Evolutionary conservation across 2,797 vertebrate species (phyloP).

Genomic region (Trematomus bernacchii): DNA sequence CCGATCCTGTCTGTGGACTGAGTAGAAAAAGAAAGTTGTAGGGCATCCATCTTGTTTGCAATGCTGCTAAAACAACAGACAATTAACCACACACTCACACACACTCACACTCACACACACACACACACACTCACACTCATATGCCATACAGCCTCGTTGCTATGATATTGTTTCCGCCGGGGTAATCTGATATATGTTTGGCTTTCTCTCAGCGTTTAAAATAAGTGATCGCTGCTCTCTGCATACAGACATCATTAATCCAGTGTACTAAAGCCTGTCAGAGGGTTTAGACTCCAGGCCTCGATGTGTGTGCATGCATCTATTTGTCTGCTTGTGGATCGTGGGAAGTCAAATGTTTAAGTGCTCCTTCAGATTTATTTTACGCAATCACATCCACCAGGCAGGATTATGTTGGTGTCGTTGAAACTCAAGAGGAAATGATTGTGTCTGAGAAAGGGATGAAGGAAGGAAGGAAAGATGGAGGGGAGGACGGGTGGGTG

Average conservation of each 20-base stretch:
- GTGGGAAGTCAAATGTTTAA: slow-evolving; percentile 22
- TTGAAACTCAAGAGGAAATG: slow-evolving; percentile 26
- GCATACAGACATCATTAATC: slow-evolving; percentile 65
- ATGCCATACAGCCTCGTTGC: not conserved
- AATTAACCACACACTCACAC: slow-evolving; percentile 15
- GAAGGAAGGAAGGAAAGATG: not conserved
- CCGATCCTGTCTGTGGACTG: slow-evolving; percentile 46
- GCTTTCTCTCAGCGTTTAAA: slow-evolving; percentile 63
- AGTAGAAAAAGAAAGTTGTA: slow-evolving; percentile 52
- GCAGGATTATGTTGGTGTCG: slow-evolving; percentile 12
- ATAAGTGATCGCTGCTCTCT: slow-evolving; percentile 57
- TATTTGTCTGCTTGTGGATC: slow-evolving; percentile 30
- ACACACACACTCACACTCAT: slow-evolving; percentile 7
- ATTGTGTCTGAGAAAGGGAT: slow-evolving; percentile 9
- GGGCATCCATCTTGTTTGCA: slow-evolving; percentile 62
- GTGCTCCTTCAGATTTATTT: slow-evolving; percentile 52
- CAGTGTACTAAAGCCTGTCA: slow-evolving; percentile 68
- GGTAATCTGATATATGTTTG: slow-evolving; percentile 53
- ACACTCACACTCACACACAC: slow-evolving; percentile 22
- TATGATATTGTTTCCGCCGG: slow-evolving; percentile 32
- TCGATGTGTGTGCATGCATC: slow-evolving; percentile 23
- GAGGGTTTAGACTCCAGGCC: slow-evolving; percentile 29
- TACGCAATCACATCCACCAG: slow-evolving; percentile 36
- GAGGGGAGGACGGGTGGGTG: not conserved
- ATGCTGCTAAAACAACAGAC: slow-evolving; percentile 38